Evolutionary conservation across 2,888 invertebrate species (phyloP), one percentile per base, ranked within the genome.

Genomic region (Yponomeuta evonymella): DNA sequence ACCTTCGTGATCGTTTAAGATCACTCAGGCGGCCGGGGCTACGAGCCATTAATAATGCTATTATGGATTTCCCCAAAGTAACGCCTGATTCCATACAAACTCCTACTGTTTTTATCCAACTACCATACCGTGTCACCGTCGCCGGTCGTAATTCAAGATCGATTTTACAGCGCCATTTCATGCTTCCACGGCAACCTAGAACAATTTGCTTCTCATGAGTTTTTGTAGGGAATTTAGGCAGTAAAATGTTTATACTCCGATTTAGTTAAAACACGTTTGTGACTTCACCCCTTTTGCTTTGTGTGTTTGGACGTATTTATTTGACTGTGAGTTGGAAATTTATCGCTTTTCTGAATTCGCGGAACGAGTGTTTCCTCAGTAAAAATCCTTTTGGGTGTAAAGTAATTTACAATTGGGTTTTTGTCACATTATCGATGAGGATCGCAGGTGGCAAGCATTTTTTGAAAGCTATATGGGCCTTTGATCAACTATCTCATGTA

Each of bases 31-130:
- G n/a, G n/a, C n/a, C n/a, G n/a, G n/a, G n/a, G n/a, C n/a, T n/a
- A n/a, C n/a, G n/a, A n/a, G n/a, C n/a, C n/a, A n/a, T n/a, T n/a
- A n/a, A n/a, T 23, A 23, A 23, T 23, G 23, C 23, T 23, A 23
- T 23, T 23, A 23, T 23, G 23, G 23, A 23, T 23, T 23, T 23
- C 23, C 23, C 23, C 23, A 23, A 23, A 23, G 23, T 23, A 23
- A 23, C 23, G 23, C 23, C 23, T 23, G 1, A 23, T 23, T 23
- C 23, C 23, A 23, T 23, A 23, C 23, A 23, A 23, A 70, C 73
- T 81, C 86, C 88, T 89, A 84, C 89, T 82, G 89, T 87, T 88
- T 89, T 88, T 87, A 88, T 81, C 77, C 36, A 65, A 70, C 23
- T 68, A 76, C 81, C 85, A 82, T 76, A 83, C 77, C 78, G 76